phyloP scores from a whole-genome alignment of 2,797 vertebrate species.

The Champsocephalus esox region DNA sequence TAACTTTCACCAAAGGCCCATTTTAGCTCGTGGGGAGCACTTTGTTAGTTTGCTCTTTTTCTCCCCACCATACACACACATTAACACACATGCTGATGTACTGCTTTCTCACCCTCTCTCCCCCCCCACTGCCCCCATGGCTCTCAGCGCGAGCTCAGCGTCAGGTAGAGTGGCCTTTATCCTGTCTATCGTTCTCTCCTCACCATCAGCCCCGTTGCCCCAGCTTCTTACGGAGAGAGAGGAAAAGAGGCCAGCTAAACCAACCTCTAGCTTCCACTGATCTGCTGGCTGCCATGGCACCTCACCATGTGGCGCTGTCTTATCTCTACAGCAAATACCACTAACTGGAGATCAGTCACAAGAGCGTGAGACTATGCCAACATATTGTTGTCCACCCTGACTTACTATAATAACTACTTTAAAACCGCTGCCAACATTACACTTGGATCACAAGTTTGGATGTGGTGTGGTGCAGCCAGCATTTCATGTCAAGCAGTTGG shows the following conservation, averaged over 20 bases:
- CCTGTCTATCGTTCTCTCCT: constrained; percentile 73
- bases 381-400: background rate
- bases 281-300: constrained; percentile 70
- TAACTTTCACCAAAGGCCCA: constrained; percentile 44
- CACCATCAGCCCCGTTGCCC: constrained; percentile 55
- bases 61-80: constrained; percentile 38
- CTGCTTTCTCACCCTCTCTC: constrained; percentile 73
- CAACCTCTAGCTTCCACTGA: constrained; percentile 51
- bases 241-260: constrained; percentile 53
- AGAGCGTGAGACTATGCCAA: constrained; percentile 11
- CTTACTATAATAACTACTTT: constrained; percentile 4
- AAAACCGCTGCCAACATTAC: constrained; percentile 3
- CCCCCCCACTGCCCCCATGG: constrained; percentile 50
- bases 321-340: constrained; percentile 32
- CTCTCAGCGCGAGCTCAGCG: constrained; percentile 98
- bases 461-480: constrained; percentile 67
- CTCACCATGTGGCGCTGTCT: constrained; percentile 56
- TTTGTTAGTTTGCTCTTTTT: constrained; percentile 47
- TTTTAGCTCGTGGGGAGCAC: constrained; percentile 29
- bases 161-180: constrained; percentile 95
- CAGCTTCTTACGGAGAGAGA: constrained; percentile 49
- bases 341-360: constrained; percentile 22
- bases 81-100: constrained; percentile 69
- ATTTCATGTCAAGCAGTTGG: constrained; percentile 63
- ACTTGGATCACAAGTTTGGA: constrained; percentile 25